Evolutionary conservation across 2,888 invertebrate species (phyloP), one percentile per base, ranked within the genome.

Genomic region (Oegoconia quadripuncta): DNA sequence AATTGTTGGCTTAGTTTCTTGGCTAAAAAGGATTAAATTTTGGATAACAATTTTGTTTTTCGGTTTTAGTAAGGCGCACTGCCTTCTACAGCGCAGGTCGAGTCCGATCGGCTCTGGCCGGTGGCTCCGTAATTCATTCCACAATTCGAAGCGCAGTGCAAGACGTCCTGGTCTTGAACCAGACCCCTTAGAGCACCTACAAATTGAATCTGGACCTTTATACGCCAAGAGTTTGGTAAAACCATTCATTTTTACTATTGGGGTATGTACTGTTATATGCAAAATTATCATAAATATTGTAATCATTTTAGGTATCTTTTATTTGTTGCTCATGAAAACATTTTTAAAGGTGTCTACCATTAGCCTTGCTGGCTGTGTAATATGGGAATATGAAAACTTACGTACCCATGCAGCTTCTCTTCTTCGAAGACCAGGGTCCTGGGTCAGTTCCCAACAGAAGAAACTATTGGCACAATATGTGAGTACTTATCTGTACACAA

Each of bases 371-470:
- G 93, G 93, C 12, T 94, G 94, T 53, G 90, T 94, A 12, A 92
- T 97, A 49, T 95, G 95, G 94, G 95, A 97, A 74, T 97, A 97
- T 87, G 97, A 97, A 79, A 73, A 63, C 39, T 47, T 87, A 60
- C 75, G 90, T 37, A 53, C 81, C n/a, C 90, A 91, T 71, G 90
- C 90, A n/a, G 60, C 78, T 30, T 71, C 66, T 17, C 77, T 90
- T 65, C 66, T 91, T 30, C 86, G 77, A 57, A 83, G 75, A 62
- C 88, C 90, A 12, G 65, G 86, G 20, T 71, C 72, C 38, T 90
- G 90, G 76, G 70, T 91, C 43, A 90, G 87, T 61, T 55, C 67
- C 37, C 77, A 81, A 35, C 83, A 83, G 41, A 80, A 72, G 44
- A 82, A 70, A 60, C 39, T 69, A 31, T 47, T 63, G 41, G 50